Evolutionary conservation across 2,113 vertebrate genomes (phyloP), one percentile per base, ranked within the genome.

Genomic region (Elephantulus edwardii): DNA sequence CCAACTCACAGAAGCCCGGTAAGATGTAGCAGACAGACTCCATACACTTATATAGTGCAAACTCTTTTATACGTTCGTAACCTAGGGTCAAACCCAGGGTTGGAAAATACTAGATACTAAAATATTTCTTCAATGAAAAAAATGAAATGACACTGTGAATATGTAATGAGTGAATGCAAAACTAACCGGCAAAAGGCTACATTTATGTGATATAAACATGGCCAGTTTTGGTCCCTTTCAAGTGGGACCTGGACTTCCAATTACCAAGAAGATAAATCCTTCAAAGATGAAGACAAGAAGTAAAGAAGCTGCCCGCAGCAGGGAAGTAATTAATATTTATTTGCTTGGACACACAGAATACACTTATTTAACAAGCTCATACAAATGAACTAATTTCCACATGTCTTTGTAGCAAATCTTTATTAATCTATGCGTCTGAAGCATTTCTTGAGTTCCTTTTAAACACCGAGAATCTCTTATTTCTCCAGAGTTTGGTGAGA

Each of bases 401-500:
- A 24, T 19, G 44, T 62, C 62, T 14, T 10, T 46, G 6, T 48
- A 89, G 60, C 20, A 46, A 7, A 48, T 58, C n/a, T 80, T 60
- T 60, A 83, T 79, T 66, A 50, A 40, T 48, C n/a, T 87, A 72
- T 92, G 54, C 28, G n/a, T 30, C 42, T 35, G 11, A 64, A 85
- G 35, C 30, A 78, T 64, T 89, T 76, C 86, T 77, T 50, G 42
- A 91, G 8, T 86, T 42, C 6, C 40, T 92, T 88, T 78, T 90
- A 6, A 54, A 58, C 74, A 82, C 40, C 6, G 24, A 88, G 33
- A 60, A 54, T 42, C 20, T 42, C n/a, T 89, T 83, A 83, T 90
- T 92, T 91, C n/a, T 24, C 30, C 50, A 42, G 42, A 56, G 33
- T 88, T 90, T 92, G 42, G 40, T 92, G 86, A 96, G 76, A 86